Percentiles rank a stretch among this genome's conserved stretches.
phyloP scores from a whole-genome alignment of 2,797 vertebrate species.

The Lycodopsis pacificus region DNA sequence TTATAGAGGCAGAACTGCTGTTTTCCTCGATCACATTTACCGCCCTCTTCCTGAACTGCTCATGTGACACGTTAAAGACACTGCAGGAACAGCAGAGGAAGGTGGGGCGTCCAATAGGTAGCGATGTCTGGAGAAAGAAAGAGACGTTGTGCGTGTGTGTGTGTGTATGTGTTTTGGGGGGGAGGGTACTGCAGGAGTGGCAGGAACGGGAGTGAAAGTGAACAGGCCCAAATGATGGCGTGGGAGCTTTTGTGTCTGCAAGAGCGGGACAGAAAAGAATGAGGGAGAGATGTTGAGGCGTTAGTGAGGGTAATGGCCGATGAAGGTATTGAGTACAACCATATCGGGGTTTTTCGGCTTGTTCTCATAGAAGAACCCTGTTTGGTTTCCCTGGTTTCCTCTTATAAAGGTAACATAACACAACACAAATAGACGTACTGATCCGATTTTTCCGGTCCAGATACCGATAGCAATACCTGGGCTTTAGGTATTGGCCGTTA shows the following conservation, averaged over 20 bases:
- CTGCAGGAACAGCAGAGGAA: conserved; percentile 57
- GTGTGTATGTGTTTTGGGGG: conserved; percentile 33
- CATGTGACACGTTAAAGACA: conserved; percentile 67
- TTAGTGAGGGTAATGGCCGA: not conserved
- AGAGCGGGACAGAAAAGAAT: conserved; percentile 43
- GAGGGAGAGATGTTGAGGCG: not conserved
- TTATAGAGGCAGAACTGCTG: not conserved
- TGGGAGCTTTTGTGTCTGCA: conserved; percentile 63
- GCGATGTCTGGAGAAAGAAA: conserved; percentile 64
- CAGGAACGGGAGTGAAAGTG: conserved; percentile 63
- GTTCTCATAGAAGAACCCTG: too few species aligned
- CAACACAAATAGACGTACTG: too few species aligned
- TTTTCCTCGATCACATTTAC: conserved; percentile 27
- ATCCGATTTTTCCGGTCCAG: too few species aligned
- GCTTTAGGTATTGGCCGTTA: too few species aligned
- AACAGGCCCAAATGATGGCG: conserved; percentile 58
- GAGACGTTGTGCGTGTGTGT: conserved; percentile 28
- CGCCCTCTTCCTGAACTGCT: conserved; percentile 53
- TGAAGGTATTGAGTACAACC: not conserved
- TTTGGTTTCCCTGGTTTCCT: too few species aligned
- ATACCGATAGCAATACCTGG: too few species aligned
- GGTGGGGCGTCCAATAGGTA: conserved; percentile 50
- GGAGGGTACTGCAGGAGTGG: conserved; percentile 48
- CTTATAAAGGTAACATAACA: too few species aligned
- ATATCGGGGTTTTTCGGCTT: not conserved